Evolutionary conservation across 37 sponge, comb jelly and placozoan genomes (phyloP).

Genomic region (Crambe crambe): DNA sequence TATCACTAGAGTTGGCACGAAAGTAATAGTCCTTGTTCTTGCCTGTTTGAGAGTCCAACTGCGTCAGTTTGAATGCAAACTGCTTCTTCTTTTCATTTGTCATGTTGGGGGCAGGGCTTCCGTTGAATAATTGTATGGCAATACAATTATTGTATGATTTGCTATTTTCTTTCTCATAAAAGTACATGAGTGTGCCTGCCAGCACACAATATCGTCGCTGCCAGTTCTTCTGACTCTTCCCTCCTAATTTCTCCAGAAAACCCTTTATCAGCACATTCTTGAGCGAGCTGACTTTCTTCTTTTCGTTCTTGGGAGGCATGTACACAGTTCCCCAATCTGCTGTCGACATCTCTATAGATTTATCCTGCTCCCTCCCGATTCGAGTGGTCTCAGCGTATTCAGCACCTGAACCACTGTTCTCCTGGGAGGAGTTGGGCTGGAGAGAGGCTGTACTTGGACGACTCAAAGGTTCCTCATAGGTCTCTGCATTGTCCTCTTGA

Average conservation of each 20-base stretch:
- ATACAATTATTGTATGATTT: conserved; percentile 80
- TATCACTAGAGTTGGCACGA: conserved; percentile 25
- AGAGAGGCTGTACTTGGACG: conserved; percentile 11
- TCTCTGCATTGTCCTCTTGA: conserved; percentile 2
- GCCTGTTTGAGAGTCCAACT: not conserved
- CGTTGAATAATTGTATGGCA: conserved; percentile 30
- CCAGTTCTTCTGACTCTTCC: conserved; percentile 74
- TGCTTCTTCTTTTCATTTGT: conserved; percentile 71
- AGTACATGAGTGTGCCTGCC: conserved; percentile 73
- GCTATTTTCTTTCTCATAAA: conserved; percentile 78
- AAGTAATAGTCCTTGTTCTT: conserved; percentile 81
- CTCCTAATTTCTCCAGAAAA: conserved; percentile 88
- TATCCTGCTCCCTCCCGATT: not conserved
- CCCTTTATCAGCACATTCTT: conserved; percentile 60
- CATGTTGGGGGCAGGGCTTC: conserved; percentile 27
- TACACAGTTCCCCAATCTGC: conserved; percentile 35
- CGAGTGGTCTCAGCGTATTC: conserved; percentile 21
- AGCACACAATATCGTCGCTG: conserved; percentile 84
- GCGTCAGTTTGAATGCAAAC: conserved; percentile 74
- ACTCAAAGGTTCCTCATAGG: conserved; percentile 58
- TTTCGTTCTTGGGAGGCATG: conserved; percentile 11
- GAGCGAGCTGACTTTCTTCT: conserved; percentile 40
- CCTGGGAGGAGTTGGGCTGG: conserved; percentile 13
- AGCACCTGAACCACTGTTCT: conserved; percentile 23
- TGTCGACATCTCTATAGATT: not conserved